Conservation (phyloP, 53 echinoderm and acorn worm genomes). For the Henricia sp. region DNA sequence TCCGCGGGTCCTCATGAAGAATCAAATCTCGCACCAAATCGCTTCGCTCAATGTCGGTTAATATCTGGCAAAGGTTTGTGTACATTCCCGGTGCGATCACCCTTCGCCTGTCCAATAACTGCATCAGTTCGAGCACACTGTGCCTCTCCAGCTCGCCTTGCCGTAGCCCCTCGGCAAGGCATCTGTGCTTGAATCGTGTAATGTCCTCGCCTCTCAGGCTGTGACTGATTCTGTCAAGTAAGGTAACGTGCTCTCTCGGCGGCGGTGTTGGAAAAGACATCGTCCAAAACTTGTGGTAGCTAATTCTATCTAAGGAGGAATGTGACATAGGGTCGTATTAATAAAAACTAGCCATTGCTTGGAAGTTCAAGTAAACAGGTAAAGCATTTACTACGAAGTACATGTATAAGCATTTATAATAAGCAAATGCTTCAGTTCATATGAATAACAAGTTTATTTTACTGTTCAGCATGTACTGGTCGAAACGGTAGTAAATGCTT, state of each 20-base stretch:
- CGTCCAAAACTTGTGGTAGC: too few species aligned
- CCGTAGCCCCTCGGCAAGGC: background rate
- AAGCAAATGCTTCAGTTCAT: too few species aligned
- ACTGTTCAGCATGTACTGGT: too few species aligned
- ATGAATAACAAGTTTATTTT: too few species aligned
- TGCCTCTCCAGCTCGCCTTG: conserved; percentile 14
- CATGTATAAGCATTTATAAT: too few species aligned
- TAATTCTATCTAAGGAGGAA: too few species aligned
- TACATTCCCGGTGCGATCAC: conserved; percentile 13
- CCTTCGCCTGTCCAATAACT: conserved; percentile 6
- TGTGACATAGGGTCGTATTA: too few species aligned
- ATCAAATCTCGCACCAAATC: conserved; percentile 34
- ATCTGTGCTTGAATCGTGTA: conserved; percentile 2
- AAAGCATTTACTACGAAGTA: too few species aligned
- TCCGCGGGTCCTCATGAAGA: background rate
- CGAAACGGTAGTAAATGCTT: too few species aligned
- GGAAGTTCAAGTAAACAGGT: too few species aligned
- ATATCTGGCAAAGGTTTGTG: background rate
- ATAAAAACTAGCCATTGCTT: too few species aligned
- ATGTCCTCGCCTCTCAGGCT: background rate
- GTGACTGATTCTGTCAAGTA: conserved; percentile 20
- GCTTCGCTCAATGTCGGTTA: conserved; percentile 5
- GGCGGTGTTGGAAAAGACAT: background rate
- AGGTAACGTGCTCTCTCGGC: background rate
- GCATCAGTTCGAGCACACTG: background rate